Base-by-base conservation (phyloP, 2,113 vertebrate genomes). In the Meles meles region DNA sequence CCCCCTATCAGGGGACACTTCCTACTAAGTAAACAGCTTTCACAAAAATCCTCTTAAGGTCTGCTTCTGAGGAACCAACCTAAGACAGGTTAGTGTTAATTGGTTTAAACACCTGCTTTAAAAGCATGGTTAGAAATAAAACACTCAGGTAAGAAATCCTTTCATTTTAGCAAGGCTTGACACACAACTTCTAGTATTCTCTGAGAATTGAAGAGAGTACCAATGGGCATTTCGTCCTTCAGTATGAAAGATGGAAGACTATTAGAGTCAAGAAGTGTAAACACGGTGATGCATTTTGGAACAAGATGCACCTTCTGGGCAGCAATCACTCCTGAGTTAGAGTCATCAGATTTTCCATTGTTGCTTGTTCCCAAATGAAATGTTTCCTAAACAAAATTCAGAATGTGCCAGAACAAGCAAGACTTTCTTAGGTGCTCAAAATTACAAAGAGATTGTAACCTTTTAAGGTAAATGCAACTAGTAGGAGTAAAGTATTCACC, bases 301-400 rank as follows among this genome's bases (percentile, higher is more conserved):
- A 94, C 76, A 92, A 97, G 79, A 84, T 49, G 92, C 59, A 91
- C 92, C 93, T 97, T 67, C 92, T 90, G 81, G 65, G 90, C 71
- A 79, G 18, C 63, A 85, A 90, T 86, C 76, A 21, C 59, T 95
- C 65, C 39, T 81, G 84, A 96, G 72, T 90, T 93, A 96, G 52
- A 85, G 74, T 76, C 80, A 67, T 92, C 94, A 52, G 52, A 86
- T 27, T 90, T 97, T 96, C 47, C 95, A 44, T 0, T 65, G 25
- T 29, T 95, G 27, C 55, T 98, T 93, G 13, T 89, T 98, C 71
- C 71, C 59, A 93, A 77, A 79, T 81, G 25, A 90, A 86, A 55
- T 97, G 65, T 90, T 98, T 94, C 9, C 80, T 59, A 97, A 97
- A 93, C 31, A 97, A 47, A 97, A 98, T 55, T 94, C 77, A 96